A percentile compares a stretch with the other conserved stretches of the same genome.
Conservation (phyloP, 2,113 vertebrate genomes). For the Onychostruthus taczanowskii region DNA sequence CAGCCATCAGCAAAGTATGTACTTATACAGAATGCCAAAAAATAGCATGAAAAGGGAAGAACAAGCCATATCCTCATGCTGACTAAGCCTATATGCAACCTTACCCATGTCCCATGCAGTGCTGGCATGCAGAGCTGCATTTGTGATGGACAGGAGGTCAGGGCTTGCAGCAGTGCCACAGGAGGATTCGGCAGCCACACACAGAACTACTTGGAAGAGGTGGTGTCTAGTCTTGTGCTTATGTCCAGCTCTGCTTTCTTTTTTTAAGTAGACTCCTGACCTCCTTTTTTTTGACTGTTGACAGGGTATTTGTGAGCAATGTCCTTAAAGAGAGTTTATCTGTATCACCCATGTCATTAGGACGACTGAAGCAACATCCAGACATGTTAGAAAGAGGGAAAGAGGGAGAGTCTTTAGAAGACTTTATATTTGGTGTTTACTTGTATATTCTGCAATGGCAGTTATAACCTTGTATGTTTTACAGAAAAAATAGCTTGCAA, state of each 20-base stretch:
- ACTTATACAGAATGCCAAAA: background rate
- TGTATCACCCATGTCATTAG: background rate
- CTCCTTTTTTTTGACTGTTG: background rate
- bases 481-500: background rate
- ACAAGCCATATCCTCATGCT: background rate
- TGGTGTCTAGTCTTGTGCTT: background rate
- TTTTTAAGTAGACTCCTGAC: background rate
- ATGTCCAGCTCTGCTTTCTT: background rate
- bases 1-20: background rate
- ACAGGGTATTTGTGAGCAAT: background rate
- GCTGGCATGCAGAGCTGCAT: background rate
- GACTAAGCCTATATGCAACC: background rate
- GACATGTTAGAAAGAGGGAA: background rate
- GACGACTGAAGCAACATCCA: background rate
- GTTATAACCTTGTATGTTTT: background rate
- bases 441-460: background rate
- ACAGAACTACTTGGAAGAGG: background rate
- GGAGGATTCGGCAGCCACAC: background rate
- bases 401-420: background rate
- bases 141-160: fast-evolving
- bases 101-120: background rate
- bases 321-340: background rate
- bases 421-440: background rate
- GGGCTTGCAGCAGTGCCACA: background rate
- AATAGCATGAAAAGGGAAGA: background rate